A percentile compares a stretch with the other conserved stretches of the same genome.
Evolutionary conservation across 2,113 vertebrate species (phyloP).

Genomic region (Emydocephalus ijimae): DNA sequence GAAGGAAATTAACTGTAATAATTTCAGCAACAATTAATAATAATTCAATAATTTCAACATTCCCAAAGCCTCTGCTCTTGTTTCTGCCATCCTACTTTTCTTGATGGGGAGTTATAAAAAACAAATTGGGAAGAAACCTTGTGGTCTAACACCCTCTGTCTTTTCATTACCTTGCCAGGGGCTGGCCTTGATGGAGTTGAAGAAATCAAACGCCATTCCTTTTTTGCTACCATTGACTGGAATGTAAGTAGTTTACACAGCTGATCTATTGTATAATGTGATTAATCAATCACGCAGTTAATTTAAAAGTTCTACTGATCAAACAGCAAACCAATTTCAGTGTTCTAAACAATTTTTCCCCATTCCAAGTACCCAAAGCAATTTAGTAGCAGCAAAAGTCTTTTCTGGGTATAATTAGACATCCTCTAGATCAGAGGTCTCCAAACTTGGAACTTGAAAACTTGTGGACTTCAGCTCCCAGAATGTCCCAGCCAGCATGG

Average conservation of each 20-base stretch:
- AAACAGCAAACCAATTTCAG: neutral
- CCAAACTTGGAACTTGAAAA: neutral
- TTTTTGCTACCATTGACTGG: slow-evolving; percentile 92
- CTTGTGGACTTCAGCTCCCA: neutral
- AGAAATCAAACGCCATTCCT: slow-evolving; percentile 91
- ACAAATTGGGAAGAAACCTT: neutral
- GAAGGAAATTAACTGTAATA: neutral
- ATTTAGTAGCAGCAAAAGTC: neutral
- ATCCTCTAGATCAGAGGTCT: neutral
- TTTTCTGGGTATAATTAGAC: neutral
- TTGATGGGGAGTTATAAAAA: neutral
- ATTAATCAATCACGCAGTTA: neutral
- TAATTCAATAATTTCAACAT: neutral
- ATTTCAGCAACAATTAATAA: neutral
- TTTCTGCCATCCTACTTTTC: neutral
- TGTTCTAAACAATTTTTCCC: neutral
- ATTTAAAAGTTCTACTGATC: neutral
- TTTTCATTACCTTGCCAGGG: slow-evolving; percentile 68
- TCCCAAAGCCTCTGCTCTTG: neutral
- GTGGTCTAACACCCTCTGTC: neutral
- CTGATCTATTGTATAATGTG: neutral
- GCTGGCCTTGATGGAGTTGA: slow-evolving; percentile 92
- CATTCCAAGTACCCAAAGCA: neutral
- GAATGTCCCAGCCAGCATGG: neutral
- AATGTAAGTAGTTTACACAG: slow-evolving; percentile 74